phyloP scores from a whole-genome alignment of 2,797 vertebrate species.

The Phrynocephalus guinanensis region DNA sequence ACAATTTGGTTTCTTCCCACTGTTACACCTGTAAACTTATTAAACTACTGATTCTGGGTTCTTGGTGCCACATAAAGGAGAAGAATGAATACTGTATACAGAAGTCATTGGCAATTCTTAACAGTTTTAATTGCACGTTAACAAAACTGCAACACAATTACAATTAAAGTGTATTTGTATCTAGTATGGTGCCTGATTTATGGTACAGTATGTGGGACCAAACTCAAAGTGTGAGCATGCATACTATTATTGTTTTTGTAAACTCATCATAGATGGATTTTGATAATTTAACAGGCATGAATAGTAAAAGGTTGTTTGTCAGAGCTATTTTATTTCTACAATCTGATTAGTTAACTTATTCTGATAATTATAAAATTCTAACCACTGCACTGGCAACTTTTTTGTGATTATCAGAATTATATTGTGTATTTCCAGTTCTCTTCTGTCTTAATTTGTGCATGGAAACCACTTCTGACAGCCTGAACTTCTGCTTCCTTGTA shows the following conservation, averaged over 20 bases:
- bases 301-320: not conserved
- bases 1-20: no score
- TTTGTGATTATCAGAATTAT: not conserved
- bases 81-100: not conserved
- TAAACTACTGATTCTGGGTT: not conserved
- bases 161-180: not conserved
- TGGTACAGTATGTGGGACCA: not conserved
- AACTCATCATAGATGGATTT: not conserved
- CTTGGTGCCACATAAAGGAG: no score
- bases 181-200: not conserved
- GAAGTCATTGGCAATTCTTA: not conserved
- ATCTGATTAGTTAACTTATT: not conserved
- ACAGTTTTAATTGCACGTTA: not conserved
- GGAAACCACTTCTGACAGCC: not conserved
- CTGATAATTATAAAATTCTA: constrained; percentile 18
- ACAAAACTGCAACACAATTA: not conserved
- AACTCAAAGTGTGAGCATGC: not conserved
- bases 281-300: not conserved
- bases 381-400: not conserved
- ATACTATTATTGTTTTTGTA: not conserved
- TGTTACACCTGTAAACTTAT: no score
- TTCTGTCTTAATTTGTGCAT: not conserved
- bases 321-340: not conserved
- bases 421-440: not conserved
- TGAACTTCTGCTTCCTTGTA: not conserved